A percentile compares a stretch with the other conserved stretches of the same genome.
Evolutionary conservation across 2,888 invertebrate genomes (phyloP).

Genomic region (Drosophila mercatorum): DNA sequence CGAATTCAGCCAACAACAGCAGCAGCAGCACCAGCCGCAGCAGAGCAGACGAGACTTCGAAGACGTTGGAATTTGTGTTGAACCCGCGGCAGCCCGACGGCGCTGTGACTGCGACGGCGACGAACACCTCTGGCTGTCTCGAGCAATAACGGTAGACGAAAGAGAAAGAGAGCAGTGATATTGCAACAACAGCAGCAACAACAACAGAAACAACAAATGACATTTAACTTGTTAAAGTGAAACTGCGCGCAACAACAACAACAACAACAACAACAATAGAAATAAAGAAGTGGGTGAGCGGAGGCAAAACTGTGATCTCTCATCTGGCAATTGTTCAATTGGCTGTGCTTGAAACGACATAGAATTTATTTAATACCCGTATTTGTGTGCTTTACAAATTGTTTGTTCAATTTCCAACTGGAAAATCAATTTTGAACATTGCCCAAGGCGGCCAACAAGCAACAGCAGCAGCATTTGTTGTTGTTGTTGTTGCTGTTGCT

Average conservation of each 20-base stretch:
- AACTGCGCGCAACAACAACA: constrained; percentile 61
- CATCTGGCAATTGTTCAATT: constrained; percentile 72
- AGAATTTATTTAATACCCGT: constrained; percentile 65
- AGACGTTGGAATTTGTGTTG: constrained; percentile 80
- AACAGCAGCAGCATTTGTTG: constrained; percentile 69
- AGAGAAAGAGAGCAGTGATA: constrained; percentile 41
- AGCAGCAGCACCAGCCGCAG: constrained; percentile 40
- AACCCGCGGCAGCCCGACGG: constrained; percentile 60
- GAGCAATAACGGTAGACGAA: constrained; percentile 72
- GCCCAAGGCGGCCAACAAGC: constrained; percentile 62
- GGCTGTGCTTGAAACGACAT: constrained; percentile 68
- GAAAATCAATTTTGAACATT: constrained; percentile 78
- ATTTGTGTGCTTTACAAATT: constrained; percentile 60
- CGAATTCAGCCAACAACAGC: constrained; percentile 48
- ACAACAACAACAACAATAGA: constrained; percentile 39
- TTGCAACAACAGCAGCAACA: constrained; percentile 49
- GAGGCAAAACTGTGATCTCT: constrained; percentile 68
- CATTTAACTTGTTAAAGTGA: constrained; percentile 71
- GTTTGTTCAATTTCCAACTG: constrained; percentile 66
- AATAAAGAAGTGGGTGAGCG: constrained; percentile 48
- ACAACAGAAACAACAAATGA: constrained; percentile 54
- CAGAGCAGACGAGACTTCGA: constrained; percentile 63
- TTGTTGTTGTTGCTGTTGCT: constrained; percentile 59
- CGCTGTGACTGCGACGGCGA: constrained; percentile 53
- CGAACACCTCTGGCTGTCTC: constrained; percentile 55